Evolutionary conservation across 2,113 vertebrate genomes (phyloP).

Genomic region (Forbesichthys papilliferus): DNA sequence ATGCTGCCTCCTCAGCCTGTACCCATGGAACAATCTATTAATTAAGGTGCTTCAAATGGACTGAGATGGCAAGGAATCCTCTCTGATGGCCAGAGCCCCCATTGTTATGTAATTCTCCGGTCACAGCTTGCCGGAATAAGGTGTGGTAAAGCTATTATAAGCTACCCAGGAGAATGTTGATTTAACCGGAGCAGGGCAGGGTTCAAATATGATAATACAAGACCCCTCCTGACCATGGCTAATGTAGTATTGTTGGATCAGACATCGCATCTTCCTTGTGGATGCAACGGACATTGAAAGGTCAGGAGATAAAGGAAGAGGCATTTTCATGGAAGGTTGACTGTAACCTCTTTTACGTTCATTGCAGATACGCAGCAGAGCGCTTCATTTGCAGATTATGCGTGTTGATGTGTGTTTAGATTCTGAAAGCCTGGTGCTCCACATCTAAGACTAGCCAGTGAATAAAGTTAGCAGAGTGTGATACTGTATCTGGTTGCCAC

Average conservation of each 20-base stretch:
- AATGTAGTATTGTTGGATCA: slow-evolving; percentile 21
- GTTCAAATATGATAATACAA: slow-evolving; percentile 28
- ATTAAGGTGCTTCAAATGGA: neutral
- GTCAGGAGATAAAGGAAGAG: slow-evolving; percentile 23
- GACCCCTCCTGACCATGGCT: slow-evolving; percentile 4
- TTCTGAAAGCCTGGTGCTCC: neutral
- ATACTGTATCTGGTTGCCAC: neutral
- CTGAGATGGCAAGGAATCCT: slow-evolving; percentile 6
- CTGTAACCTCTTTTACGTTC: neutral
- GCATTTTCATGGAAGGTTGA: slow-evolving; percentile 32
- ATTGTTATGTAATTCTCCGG: slow-evolving; percentile 10
- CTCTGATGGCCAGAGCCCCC: neutral
- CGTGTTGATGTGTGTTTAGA: neutral
- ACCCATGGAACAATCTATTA: neutral
- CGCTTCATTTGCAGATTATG: neutral
- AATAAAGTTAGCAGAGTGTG: neutral
- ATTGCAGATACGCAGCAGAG: neutral
- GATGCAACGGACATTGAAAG: slow-evolving; percentile 29
- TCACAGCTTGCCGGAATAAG: slow-evolving; percentile 1
- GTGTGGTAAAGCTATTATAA: slow-evolving; percentile 15
- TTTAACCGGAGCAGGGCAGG: slow-evolving; percentile 12
- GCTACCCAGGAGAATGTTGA: slow-evolving; percentile 6
- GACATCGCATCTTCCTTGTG: slow-evolving; percentile 26
- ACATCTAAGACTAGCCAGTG: neutral
- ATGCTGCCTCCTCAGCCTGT: neutral